Percentiles rank a stretch among this genome's conserved stretches.
These are phyloP conservation scores for Proterorhinus semilunaris DNA, from an alignment of 2,113 vertebrate species.

Conservation along the genomic window DNA sequence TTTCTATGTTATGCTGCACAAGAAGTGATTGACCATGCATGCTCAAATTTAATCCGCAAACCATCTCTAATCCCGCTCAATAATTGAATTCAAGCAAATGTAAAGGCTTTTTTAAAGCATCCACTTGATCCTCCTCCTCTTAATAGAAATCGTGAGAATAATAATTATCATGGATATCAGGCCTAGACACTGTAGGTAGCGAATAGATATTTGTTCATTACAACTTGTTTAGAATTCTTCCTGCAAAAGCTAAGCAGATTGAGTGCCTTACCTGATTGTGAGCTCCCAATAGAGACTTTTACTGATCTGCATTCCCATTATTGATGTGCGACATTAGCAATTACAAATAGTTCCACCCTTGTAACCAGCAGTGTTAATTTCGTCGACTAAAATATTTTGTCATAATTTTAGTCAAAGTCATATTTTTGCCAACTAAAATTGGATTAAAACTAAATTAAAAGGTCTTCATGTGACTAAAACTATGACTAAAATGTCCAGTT, in stretches of 20 bases:
- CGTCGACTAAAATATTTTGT: no score
- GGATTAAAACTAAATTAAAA: no score
- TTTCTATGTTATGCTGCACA: not conserved
- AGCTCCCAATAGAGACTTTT: not conserved
- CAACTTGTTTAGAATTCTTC: not conserved
- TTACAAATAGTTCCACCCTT: constrained; percentile 44
- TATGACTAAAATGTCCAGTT: no score
- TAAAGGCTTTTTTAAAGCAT: not conserved
- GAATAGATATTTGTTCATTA: not conserved
- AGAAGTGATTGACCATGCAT: not conserved
- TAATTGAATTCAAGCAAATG: not conserved
- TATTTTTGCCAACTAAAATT: no score
- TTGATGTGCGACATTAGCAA: constrained; percentile 36
- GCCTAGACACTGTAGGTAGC: no score
- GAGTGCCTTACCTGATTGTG: not conserved
- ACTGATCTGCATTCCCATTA: constrained; percentile 21
- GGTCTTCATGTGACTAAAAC: no score
- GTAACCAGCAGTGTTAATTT: constrained; percentile 15
- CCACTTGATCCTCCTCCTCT: not conserved
- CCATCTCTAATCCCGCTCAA: not conserved
- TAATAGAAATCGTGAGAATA: no score
- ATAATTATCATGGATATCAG: no score
- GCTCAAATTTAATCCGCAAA: not conserved
- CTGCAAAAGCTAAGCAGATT: not conserved
- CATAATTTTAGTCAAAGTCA: no score